These are phyloP conservation scores for Nephrocerus scutellatus DNA, from an alignment of 2,888 invertebrate genomes.

Conservation along the genomic window DNA sequence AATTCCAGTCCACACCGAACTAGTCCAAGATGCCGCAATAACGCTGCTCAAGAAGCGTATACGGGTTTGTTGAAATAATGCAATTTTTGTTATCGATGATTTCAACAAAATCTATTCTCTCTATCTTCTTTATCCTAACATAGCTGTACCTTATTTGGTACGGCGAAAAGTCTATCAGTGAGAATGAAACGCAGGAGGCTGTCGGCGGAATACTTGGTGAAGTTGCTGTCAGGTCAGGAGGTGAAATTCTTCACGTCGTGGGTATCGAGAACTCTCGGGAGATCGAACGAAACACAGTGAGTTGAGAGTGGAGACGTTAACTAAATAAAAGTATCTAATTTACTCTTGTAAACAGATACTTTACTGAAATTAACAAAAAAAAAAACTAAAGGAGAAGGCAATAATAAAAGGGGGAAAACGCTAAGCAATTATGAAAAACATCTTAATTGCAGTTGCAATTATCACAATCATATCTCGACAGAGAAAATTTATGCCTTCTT, in stretches of 20 bases:
- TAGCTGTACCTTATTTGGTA: constrained; percentile 51
- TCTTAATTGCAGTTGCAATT: no score
- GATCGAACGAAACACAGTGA: constrained; percentile 44
- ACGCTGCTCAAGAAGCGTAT: constrained; percentile 48
- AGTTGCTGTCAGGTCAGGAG: constrained; percentile 47
- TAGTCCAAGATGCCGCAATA: constrained; percentile 48
- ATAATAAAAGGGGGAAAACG: no score
- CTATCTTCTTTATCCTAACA: constrained; percentile 17
- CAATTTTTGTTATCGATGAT: no score
- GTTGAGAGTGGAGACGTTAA: no score
- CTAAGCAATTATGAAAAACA: no score
- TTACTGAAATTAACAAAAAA: no score
- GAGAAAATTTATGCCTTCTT: no score
- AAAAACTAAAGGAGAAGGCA: no score
- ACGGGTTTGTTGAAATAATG: constrained; percentile 36
- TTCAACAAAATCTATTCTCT: no score
- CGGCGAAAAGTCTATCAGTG: constrained; percentile 43
- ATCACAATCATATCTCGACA: no score
- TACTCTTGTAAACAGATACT: no score
- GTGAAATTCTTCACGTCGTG: constrained; percentile 47
- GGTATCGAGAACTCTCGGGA: constrained; percentile 42
- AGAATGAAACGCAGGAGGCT: constrained; percentile 45
- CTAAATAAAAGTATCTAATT: no score
- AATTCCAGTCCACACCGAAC: constrained; percentile 51
- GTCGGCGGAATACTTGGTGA: constrained; percentile 48